These are phyloP conservation scores for Donacobius atricapilla DNA, from an alignment of 2,113 vertebrate genomes.

Conservation along the genomic window DNA sequence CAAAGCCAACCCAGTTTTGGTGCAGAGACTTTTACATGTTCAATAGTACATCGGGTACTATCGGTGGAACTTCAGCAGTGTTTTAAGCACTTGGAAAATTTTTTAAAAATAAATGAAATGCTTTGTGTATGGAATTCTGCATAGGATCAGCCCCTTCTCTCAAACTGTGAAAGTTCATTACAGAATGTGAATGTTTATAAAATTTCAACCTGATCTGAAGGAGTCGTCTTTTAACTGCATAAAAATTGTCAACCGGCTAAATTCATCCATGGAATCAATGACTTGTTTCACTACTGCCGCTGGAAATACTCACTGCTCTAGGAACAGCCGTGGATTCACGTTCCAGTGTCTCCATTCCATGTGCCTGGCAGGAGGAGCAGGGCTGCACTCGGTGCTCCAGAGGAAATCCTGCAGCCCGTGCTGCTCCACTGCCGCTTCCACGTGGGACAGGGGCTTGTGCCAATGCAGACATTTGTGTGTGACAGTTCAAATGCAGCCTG, in stretches of 20 bases:
- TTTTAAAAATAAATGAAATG: neutral
- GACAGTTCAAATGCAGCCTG: constrained; percentile 19
- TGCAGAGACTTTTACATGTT: neutral
- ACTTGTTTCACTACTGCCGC: neutral
- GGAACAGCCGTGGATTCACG: neutral
- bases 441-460: neutral
- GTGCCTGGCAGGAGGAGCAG: neutral
- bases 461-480: neutral
- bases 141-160: constrained; percentile 12
- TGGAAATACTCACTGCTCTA: neutral
- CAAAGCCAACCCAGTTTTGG: neutral
- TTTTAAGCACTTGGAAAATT: neutral
- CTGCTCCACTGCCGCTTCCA: neutral
- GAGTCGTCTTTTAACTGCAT: constrained; percentile 44
- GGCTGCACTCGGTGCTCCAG: neutral
- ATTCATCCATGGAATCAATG: constrained; percentile 44
- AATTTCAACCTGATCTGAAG: constrained; percentile 63
- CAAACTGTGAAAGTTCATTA: constrained; percentile 76
- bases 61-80: neutral
- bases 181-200: constrained; percentile 76
- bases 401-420: neutral
- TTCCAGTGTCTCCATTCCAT: constrained; percentile 4
- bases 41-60: neutral
- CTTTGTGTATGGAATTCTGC: neutral
- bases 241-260: constrained; percentile 25